Base-by-base conservation (phyloP, 2,888 invertebrate species). In the Itoplectis maculator region DNA sequence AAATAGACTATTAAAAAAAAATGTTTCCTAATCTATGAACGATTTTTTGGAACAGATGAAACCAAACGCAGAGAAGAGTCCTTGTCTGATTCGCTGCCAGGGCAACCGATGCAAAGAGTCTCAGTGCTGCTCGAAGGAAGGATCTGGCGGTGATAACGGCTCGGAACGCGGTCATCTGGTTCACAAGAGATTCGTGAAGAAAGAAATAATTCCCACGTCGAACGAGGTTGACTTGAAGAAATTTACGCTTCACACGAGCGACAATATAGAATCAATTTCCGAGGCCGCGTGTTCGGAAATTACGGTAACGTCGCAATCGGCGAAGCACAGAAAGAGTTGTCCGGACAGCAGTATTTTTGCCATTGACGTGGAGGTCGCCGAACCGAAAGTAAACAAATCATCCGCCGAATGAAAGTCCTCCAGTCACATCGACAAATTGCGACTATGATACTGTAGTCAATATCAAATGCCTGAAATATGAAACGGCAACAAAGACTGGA, bases 11-110 rank as follows among this genome's bases (percentile, higher is more conserved):
- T n/a, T n/a, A n/a, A n/a, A n/a, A n/a, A n/a, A n/a, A n/a, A n/a
- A n/a, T n/a, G n/a, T n/a, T n/a, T n/a, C 65, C 59, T 63, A 40
- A 29, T 56, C 11, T 11, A 65, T 29, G 0, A 23, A 49, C 11
- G 9, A 45, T 68, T 68, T 66, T 61, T 80, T 8, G n/a, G n/a
- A n/a, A n/a, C 76, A 91, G 91, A 89, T 91, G 69, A 88, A 86
- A 5, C 86, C 89, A 13, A 86, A 85, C 13, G 85, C 83, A 7
- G 86, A 88, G 9, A 88, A 88, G 42, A 86, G 85, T 13, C 89
- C 89, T 47, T 92, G 92, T 37, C 76, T 92, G 4, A 92, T 92
- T n/a, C 88, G 87, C 8, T 92, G 92, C 29, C 92, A 90, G 65
- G 90, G 89, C 1, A 89, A 90, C 23, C 88, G 88, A 40, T 92